Evolutionary conservation across 2,888 invertebrate genomes (phyloP).

Genomic region (Mimachlamys varia): DNA sequence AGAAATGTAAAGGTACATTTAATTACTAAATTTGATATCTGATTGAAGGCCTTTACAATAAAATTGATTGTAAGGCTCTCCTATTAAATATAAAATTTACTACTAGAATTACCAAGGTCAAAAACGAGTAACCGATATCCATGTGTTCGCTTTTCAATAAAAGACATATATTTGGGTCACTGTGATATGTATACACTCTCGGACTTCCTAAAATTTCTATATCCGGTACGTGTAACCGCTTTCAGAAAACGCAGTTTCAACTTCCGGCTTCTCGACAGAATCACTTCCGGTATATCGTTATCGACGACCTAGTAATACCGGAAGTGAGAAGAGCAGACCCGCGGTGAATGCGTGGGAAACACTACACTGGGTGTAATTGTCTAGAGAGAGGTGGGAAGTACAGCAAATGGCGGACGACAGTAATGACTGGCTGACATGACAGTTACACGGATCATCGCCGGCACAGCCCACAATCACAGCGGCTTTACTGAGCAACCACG

Average conservation of each 20-base stretch:
- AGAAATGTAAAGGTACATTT: no score
- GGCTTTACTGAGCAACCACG: slow-evolving; percentile 15
- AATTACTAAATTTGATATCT: no score
- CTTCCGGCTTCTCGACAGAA: not conserved
- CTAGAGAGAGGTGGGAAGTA: not conserved
- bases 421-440: slow-evolving; percentile 13
- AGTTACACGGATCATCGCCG: not conserved
- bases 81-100: no score
- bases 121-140: not conserved
- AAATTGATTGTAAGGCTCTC: no score
- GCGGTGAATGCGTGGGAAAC: not conserved
- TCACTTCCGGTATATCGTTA: not conserved
- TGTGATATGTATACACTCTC: not conserved
- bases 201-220: not conserved
- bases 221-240: not conserved
- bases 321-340: not conserved
- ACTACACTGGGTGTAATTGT: slow-evolving; percentile 6
- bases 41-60: no score
- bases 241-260: not conserved
- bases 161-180: not conserved
- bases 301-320: not conserved
- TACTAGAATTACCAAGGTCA: not conserved
- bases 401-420: not conserved
- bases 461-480: not conserved
- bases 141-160: not conserved